Base-by-base conservation (phyloP, 1,140 invertebrate genomes). In the Coptotermes formosanus region DNA sequence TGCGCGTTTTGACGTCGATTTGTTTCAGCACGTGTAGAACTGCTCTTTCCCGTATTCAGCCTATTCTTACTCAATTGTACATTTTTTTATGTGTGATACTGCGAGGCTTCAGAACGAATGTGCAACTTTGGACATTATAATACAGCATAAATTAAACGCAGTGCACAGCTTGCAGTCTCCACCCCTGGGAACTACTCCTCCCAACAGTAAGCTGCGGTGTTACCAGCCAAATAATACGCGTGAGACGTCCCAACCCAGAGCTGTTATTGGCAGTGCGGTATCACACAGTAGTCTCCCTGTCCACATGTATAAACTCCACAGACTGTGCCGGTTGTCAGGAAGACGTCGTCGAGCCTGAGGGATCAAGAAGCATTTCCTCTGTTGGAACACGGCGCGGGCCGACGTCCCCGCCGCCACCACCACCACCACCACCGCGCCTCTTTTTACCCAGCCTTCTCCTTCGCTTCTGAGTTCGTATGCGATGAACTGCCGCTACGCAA, bases 241-340 rank as follows among this genome's bases (percentile, higher is more conserved):
- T 30, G n/a, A 0, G 25, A 75, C 8, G 9, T 75, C 64, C 64
- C 11, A 75, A 75, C 64, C 69, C 38, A 55, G 14, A 44, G 19
- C 55, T 44, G 38, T 38, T 9, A 52, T 59, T 59, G 86, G 43
- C 84, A 64, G 30, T 52, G 45, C n/a, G n/a, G n/a, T n/a, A n/a
- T 85, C 55, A 97, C 92, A 97, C 96, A 87, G 96, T 97, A 89
- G 96, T 97, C 92, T 97, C 96, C 90, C 96, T 94, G 92, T 97
- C 96, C 90, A 97, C 95, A 92, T 96, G 95, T 89, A 97, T 97
- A 90, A 96, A 97, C 90, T 97, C 96, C 92, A 97, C 96, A 93
- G 95, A 96, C 91, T 95, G 95, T 91, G 95, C 94, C 90, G 94
- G 95, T 88, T 96, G 95, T 94, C 96, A 96, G 94, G 96, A 97